Conservation (phyloP, 1,140 invertebrate species). For the Ptiloglossa arizonensis region DNA sequence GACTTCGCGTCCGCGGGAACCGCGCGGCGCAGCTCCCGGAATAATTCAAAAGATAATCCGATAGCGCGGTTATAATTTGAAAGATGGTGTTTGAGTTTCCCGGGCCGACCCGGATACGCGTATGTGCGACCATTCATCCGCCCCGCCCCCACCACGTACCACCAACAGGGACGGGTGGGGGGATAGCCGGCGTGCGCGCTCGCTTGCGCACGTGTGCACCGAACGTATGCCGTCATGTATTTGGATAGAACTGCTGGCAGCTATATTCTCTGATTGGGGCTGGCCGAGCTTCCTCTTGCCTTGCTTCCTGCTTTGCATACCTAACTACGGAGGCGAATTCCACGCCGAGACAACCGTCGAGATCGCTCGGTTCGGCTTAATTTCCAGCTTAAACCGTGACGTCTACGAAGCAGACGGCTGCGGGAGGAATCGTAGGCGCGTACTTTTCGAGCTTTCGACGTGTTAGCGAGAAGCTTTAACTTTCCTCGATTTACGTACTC, state of each 20-base stretch:
- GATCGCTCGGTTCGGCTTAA: slow-evolving; percentile 67
- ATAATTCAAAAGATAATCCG: slow-evolving; percentile 65
- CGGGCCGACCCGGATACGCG: slow-evolving; percentile 13
- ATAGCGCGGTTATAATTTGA: slow-evolving; percentile 63
- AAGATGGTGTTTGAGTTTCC: slow-evolving; percentile 66
- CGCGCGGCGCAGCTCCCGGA: slow-evolving; percentile 26
- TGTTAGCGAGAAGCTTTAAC: background rate
- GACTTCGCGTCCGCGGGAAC: slow-evolving; percentile 2
- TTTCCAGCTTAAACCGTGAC: slow-evolving; percentile 60
- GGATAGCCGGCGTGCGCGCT: too few relatives aligned
- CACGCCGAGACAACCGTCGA: slow-evolving; percentile 54
- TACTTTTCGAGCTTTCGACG: slow-evolving; percentile 11
- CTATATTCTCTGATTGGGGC: slow-evolving; percentile 70
- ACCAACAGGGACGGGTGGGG: too few relatives aligned
- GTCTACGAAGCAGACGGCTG: too few relatives aligned
- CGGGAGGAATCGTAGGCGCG: slow-evolving; percentile 7
- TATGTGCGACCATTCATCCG: slow-evolving; percentile 54
- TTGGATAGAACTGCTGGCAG: slow-evolving; percentile 41
- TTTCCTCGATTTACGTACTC: too few relatives aligned
- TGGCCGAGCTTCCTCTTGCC: slow-evolving; percentile 56
- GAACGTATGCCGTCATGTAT: slow-evolving; percentile 19
- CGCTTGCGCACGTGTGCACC: background rate
- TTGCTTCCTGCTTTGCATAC: slow-evolving; percentile 70
- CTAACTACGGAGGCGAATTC: slow-evolving; percentile 69
- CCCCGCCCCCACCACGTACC: too few relatives aligned